Conservation (phyloP, 2,888 invertebrate species). For the Catocala nupta region DNA sequence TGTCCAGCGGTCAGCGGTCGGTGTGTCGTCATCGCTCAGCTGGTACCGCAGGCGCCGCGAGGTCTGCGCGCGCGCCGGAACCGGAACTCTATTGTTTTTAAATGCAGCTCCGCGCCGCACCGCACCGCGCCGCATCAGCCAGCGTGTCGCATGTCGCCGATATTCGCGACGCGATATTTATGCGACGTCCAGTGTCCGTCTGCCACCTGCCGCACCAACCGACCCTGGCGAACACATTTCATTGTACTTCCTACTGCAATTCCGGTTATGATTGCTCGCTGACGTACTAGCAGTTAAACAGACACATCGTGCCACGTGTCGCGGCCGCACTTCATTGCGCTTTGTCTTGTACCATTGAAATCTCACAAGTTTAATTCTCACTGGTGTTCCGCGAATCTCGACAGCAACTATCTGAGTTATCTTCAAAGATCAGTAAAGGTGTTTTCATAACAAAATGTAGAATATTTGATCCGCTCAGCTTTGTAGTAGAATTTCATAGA, state of each 20-base stretch:
- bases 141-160: conserved; percentile 22
- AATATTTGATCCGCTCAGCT: conserved; percentile 7
- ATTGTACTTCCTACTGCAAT: conserved; percentile 18
- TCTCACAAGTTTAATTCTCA: too few relatives aligned
- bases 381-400: too few relatives aligned
- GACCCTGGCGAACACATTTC: conserved; percentile 18
- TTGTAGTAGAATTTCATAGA: conserved; percentile 15
- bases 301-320: neutral
- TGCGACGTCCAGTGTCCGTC: conserved; percentile 29
- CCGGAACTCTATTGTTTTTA: conserved; percentile 70
- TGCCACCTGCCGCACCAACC: conserved; percentile 48
- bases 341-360: neutral
- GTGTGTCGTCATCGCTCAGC: conserved; percentile 34
- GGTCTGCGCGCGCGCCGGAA: conserved; percentile 65
- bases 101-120: conserved; percentile 40
- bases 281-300: neutral
- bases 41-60: conserved; percentile 56
- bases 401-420: too few relatives aligned
- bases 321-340: too few relatives aligned
- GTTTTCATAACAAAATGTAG: conserved; percentile 2
- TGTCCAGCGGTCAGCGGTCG: conserved; percentile 19
- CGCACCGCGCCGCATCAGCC: conserved; percentile 11
- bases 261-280: conserved; percentile 22
- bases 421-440: too few relatives aligned
- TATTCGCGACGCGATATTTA: conserved; percentile 42